Percentiles rank a stretch among this genome's conserved stretches.
These are phyloP conservation scores for Psephotus haematonotus DNA, from an alignment of 2,113 vertebrate species.

Conservation along the genomic window DNA sequence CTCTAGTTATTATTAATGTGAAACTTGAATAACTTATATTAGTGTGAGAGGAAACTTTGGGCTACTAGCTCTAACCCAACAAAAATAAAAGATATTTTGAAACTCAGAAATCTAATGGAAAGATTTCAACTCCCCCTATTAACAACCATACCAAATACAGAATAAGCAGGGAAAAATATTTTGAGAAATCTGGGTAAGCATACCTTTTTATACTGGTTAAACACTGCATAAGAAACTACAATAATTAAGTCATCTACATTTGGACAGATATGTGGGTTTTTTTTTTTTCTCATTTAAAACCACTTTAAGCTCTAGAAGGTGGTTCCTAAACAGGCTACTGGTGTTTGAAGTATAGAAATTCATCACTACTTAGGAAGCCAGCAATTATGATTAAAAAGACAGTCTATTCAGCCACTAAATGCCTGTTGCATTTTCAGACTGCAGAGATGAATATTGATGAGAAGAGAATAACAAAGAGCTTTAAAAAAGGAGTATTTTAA, in stretches of 20 bases:
- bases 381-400: background rate
- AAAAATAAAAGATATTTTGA: background rate
- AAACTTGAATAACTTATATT: background rate
- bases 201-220: background rate
- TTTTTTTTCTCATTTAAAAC: background rate
- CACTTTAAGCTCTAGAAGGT: background rate
- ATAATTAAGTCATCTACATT: background rate
- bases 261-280: rapidly evolving
- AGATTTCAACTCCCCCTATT: background rate
- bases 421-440: background rate
- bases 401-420: background rate
- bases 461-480: background rate
- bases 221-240: background rate
- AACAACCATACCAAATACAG: background rate
- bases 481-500: background rate
- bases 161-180: background rate
- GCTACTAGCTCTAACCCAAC: background rate
- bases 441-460: background rate
- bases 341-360: background rate
- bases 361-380: background rate
- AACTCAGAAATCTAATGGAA: background rate
- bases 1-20: conserved; percentile 10
- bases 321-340: background rate
- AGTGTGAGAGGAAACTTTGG: background rate
- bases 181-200: background rate